Base-by-base conservation (phyloP, 2,797 vertebrate genomes). In the Gadopsis marmoratus region DNA sequence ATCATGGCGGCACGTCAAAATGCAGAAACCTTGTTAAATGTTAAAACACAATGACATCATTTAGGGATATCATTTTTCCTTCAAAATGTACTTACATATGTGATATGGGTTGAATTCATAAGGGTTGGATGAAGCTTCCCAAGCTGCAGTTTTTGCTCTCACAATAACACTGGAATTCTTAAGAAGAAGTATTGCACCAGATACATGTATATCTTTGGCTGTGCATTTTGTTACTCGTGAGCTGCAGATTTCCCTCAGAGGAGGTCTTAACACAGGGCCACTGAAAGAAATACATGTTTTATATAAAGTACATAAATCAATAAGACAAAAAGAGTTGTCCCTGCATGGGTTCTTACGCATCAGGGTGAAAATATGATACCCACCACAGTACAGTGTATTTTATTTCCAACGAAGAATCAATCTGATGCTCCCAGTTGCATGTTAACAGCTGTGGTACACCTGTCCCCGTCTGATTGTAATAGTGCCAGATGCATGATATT, bases 391-490 rank as follows among this genome's bases (percentile, higher is more conserved):
- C 61, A 1, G 78, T 79, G 87, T 94, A 95, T 19, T 23, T 78
- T 51, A 89, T 50, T 31, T 33, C 0, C 2, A 16, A 0, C 31
- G 47, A 21, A 33, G 68, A 37, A n/a, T 74, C 7, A 0, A 12
- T 51, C 7, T 43, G 64, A 76, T 94, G 90, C 54, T 91, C 53
- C 94, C 94, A 95, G 17, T 2, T 84, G 83, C 94, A 95, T 0
- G 60, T 89, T 1, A 93, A 71, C 4, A 10, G 1, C 0, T 78
- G 0, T 16, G 87, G 83, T 0, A 2, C 0, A 11, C 39, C 47
- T 0, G 7, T 0, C 9, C 0, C 0, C 1, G 0, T 21, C 41
- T 23, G 19, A 2, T 33, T 2, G 2, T 8, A 0, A 47, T 58
- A 55, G 55, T 83, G 23, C 1, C 76, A 71, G 7, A 82, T 3